phyloP scores from a whole-genome alignment of 2,113 vertebrate species.

The Sander lucioperca region DNA sequence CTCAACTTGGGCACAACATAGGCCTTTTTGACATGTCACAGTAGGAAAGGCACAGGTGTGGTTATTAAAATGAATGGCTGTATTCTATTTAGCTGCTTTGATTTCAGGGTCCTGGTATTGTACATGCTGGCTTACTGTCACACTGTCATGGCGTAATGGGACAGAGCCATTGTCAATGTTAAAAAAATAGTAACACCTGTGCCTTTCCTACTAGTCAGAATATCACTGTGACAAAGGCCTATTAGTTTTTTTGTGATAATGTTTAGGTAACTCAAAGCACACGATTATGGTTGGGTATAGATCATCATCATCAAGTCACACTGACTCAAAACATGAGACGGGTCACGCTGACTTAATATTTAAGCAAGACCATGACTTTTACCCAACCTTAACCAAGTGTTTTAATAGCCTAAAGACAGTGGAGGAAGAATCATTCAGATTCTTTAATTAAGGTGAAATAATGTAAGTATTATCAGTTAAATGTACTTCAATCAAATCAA shows the following conservation, averaged over 20 bases:
- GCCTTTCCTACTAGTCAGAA: neutral
- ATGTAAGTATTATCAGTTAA: neutral
- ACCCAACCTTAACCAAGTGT: neutral
- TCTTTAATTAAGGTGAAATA: neutral
- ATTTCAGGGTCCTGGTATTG: conserved; percentile 23
- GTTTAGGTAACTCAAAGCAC: neutral
- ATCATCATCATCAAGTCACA: neutral
- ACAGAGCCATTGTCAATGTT: neutral
- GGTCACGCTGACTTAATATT: neutral
- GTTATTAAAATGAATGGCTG: conserved; percentile 16
- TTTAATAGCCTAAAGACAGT: neutral
- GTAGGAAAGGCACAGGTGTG: neutral
- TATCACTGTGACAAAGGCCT: neutral
- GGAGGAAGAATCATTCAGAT: neutral
- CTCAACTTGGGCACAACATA: neutral
- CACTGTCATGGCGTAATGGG: conserved; percentile 6
- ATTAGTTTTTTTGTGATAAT: neutral
- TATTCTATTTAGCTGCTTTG: conserved; percentile 9
- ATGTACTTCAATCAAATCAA: neutral
- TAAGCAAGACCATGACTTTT: neutral
- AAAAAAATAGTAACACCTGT: conserved; percentile 4
- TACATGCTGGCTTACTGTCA: neutral
- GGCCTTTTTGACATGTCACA: conserved; percentile 12
- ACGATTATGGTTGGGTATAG: conserved; percentile 4
- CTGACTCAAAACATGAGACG: neutral